Evolutionary conservation across 2,113 vertebrate species (phyloP).

Genomic region (Maccullochella peelii): DNA sequence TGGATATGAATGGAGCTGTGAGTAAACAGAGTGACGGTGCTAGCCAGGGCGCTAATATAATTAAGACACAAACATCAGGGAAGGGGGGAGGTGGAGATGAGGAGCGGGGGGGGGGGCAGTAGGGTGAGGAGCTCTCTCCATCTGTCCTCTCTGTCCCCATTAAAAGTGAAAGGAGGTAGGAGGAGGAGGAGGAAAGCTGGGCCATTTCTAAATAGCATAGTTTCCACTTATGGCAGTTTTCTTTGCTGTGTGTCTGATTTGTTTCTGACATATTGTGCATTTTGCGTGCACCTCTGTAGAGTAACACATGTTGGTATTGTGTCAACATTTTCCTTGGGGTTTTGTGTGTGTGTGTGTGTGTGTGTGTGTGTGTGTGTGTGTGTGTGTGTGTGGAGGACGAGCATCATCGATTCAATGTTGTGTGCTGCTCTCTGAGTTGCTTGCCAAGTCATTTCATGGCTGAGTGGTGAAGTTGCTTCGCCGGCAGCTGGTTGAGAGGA

Average conservation of each 20-base stretch:
- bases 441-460: constrained; percentile 85
- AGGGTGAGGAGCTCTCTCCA: constrained; percentile 91
- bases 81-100: constrained; percentile 59
- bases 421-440: constrained; percentile 69
- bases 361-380: no score
- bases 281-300: constrained; percentile 28
- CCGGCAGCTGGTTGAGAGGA: constrained; percentile 81
- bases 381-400: constrained; percentile 59
- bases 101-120: constrained; percentile 76
- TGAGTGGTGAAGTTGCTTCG: constrained; percentile 78
- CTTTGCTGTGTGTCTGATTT: constrained; percentile 20
- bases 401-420: constrained; percentile 79
- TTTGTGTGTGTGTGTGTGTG: constrained; percentile 43
- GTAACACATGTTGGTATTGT: constrained; percentile 70
- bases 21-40: constrained; percentile 95
- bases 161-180: constrained; percentile 75
- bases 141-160: constrained; percentile 88
- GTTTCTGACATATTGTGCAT: constrained; percentile 50
- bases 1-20: constrained; percentile 99
- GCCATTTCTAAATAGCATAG: constrained; percentile 5
- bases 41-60: constrained; percentile 97
- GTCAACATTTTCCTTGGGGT: constrained; percentile 81
- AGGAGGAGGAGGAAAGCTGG: constrained; percentile 25
- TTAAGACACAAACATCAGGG: constrained; percentile 97
- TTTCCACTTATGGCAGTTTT: neutral